Percentiles rank a stretch among this genome's conserved stretches.
phyloP scores from a whole-genome alignment of 1,140 invertebrate genomes.

The Drosophila nannoptera region DNA sequence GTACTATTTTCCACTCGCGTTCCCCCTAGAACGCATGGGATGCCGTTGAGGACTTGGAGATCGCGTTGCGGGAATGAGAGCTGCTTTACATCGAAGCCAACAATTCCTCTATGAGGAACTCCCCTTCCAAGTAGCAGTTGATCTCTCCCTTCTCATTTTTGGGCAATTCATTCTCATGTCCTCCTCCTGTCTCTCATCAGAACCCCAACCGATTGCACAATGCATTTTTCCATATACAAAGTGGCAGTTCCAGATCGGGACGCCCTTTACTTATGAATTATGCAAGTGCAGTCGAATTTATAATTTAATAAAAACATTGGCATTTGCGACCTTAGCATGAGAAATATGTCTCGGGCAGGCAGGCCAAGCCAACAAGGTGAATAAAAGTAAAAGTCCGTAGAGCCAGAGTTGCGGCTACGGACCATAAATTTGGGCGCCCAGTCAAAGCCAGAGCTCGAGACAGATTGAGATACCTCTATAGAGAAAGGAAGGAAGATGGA shows the following conservation, averaged over 20 bases:
- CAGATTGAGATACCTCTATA: conserved; percentile 72
- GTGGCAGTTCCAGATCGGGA: no score
- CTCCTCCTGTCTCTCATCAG: no score
- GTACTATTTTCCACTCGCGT: conserved; percentile 52
- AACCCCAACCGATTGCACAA: neutral
- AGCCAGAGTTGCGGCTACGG: conserved; percentile 31
- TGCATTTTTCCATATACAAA: neutral
- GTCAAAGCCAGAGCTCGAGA: conserved; percentile 42
- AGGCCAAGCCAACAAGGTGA: conserved; percentile 33
- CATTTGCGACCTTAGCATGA: conserved; percentile 61
- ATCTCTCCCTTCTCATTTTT: no score
- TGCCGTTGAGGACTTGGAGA: neutral
- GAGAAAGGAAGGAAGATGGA: conserved; percentile 23
- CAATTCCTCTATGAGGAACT: no score
- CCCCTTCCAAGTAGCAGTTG: no score
- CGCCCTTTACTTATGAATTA: no score
- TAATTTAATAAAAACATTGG: conserved; percentile 56
- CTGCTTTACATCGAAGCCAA: neutral
- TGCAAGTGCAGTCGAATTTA: conserved; percentile 47
- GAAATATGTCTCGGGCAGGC: conserved; percentile 47
- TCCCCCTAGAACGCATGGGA: neutral
- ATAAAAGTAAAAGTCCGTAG: conserved; percentile 69
- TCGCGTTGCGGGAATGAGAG: neutral
- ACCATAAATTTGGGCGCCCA: conserved; percentile 51
- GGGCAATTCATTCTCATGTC: neutral